Percentiles rank a stretch among this genome's conserved stretches.
These are phyloP conservation scores for Chloroceryle amazona DNA, from an alignment of 2,797 vertebrate species.

Conservation along the genomic window DNA sequence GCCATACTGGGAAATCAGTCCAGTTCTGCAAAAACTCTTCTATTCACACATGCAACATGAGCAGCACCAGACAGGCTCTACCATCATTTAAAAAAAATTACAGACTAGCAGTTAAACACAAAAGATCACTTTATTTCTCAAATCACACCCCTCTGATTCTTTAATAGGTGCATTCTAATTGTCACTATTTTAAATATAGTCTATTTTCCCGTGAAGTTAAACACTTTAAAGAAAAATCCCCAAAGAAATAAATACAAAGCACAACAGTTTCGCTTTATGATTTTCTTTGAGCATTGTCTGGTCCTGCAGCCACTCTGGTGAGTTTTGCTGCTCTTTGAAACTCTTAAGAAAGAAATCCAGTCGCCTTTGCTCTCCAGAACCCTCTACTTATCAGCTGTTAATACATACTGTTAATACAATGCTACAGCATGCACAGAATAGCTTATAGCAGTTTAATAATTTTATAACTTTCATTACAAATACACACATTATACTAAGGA, in stretches of 20 bases:
- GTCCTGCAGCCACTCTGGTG: background rate
- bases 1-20: background rate
- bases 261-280: constrained; percentile 4
- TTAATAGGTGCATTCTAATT: constrained; percentile 8
- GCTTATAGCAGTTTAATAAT: background rate
- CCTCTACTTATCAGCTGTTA: background rate
- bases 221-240: constrained; percentile 45
- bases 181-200: constrained; percentile 23
- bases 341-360: background rate
- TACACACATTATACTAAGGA: background rate
- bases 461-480: background rate
- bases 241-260: constrained; percentile 53
- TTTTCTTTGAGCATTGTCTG: constrained; percentile 48
- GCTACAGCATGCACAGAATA: constrained; percentile 14
- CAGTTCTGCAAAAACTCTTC: background rate
- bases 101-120: constrained; percentile 27
- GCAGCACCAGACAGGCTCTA: background rate
- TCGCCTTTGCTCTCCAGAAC: background rate
- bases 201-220: constrained; percentile 32
- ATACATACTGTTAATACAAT: background rate
- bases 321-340: background rate
- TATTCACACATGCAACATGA: background rate
- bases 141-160: constrained; percentile 4
- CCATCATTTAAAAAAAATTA: background rate
- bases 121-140: constrained; percentile 59